Conservation (phyloP, 2,888 invertebrate species). For the Ypsolopha scabrella region DNA sequence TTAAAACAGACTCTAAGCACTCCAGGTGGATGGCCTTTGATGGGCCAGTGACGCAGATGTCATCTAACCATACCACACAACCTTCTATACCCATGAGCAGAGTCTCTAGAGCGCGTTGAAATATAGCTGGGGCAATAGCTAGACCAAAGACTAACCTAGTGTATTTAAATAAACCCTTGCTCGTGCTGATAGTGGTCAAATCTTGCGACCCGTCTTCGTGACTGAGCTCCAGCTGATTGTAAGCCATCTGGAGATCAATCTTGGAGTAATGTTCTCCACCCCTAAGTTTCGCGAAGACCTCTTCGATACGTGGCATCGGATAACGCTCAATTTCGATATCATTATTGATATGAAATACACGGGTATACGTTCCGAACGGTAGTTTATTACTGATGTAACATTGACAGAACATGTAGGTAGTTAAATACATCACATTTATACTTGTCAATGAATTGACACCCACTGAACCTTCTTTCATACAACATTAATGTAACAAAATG, state of each 20-base stretch:
- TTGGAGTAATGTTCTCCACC: slow-evolving; percentile 13
- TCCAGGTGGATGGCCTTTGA: not conserved
- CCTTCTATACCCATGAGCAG: not conserved
- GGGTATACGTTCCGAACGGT: too few relatives aligned
- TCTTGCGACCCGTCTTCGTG: slow-evolving; percentile 9
- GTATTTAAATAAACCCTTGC: slow-evolving; percentile 9
- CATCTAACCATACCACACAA: not conserved
- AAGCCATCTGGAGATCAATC: slow-evolving; percentile 13
- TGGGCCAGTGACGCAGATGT: slow-evolving; percentile 4
- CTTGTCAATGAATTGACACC: too few relatives aligned
- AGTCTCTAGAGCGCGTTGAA: not conserved
- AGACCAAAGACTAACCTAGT: not conserved
- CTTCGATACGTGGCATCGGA: slow-evolving; percentile 17
- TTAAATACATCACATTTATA: too few relatives aligned
- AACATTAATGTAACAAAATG: too few relatives aligned
- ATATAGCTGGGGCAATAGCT: slow-evolving; percentile 1
- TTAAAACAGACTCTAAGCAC: slow-evolving; percentile 1
- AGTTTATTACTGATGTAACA: too few relatives aligned
- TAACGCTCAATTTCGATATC: slow-evolving; percentile 13
- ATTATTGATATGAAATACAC: too few relatives aligned
- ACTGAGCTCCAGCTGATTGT: slow-evolving; percentile 10
- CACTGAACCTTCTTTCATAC: too few relatives aligned
- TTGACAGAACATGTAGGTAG: too few relatives aligned
- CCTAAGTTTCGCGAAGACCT: slow-evolving; percentile 15
- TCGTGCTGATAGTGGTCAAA: slow-evolving; percentile 13